Evolutionary conservation across 2,113 vertebrate species (phyloP), one percentile per base, ranked within the genome.

Genomic region (Myxocyprinus asiaticus): DNA sequence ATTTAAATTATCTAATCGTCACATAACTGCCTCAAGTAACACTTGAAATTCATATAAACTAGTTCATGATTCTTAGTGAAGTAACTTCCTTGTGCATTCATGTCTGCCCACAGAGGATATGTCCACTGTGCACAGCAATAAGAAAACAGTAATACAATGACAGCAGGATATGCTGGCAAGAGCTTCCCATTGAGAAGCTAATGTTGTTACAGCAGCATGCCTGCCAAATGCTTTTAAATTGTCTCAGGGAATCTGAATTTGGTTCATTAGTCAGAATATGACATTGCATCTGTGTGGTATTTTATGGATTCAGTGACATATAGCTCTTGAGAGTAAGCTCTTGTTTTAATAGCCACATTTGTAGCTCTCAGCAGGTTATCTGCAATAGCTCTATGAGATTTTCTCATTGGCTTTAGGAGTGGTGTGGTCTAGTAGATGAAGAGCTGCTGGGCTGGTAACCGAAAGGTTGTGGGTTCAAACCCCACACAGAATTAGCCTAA

Each of bases 221-320:
- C 76, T 83, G 84, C 81, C 81, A 85, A 85, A 79, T 69, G 63
- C 76, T 85, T 80, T 85, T 71, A 83, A 67, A 83, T 79, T 67
- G 81, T 83, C 53, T 81, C 75, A 73, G 64, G 69, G 62, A 67
- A 76, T 80, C 81, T 63, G 80, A 70, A 82, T 83, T 78, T 78
- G 76, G 78, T 78, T 81, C 70, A 83, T 85, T 81, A 83, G 66
- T 78, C 44, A 12, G 47, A 42, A 50, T 71, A 78, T 43, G 70
- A 83, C 75, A 78, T 61, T 64, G 78, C 73, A 78, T 79, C 73
- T 77, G 77, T 51, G 73, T 73, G 77, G 79, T 77, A 66, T 77
- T 70, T 67, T 81, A 67, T 78, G 58, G 63, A 47, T 58, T 65
- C 51, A 42, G 22, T 33, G 63, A 77, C 58, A 45, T 77, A 50